A percentile compares a stretch with the other conserved stretches of the same genome.
phyloP scores from a whole-genome alignment of 2,113 vertebrate species.

The Neotragus moschatus region DNA sequence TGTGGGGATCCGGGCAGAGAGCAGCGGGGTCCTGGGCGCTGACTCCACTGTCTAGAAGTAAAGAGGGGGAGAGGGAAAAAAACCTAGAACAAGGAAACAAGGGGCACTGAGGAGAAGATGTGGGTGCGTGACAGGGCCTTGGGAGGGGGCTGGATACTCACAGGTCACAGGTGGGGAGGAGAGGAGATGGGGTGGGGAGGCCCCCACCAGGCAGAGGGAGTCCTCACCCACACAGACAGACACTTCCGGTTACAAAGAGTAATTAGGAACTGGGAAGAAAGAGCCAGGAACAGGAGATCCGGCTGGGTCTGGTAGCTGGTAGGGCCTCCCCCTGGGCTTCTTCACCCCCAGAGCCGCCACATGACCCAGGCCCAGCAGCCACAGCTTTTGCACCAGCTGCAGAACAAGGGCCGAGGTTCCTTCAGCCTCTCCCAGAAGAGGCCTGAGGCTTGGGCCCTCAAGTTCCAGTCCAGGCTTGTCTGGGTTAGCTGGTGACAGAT shows the following conservation, averaged over 20 bases:
- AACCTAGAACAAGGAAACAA: background rate
- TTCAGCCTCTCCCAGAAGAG: background rate
- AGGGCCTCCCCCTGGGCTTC: background rate
- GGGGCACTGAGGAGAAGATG: background rate
- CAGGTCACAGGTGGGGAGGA: background rate
- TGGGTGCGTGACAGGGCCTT: background rate
- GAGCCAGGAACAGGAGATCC: background rate
- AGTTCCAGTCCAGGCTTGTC: background rate
- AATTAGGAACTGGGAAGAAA: background rate
- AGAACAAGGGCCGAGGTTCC: constrained; percentile 80
- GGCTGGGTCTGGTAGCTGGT: background rate
- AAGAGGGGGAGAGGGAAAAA: background rate
- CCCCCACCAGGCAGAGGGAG: background rate
- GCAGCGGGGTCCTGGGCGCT: rapidly evolving
- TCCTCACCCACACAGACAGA: background rate
- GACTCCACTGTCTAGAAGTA: background rate
- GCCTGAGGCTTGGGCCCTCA: background rate
- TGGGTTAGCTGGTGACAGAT: background rate
- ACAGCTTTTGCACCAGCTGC: constrained; percentile 87
- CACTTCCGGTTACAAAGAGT: background rate
- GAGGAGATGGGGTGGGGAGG: background rate
- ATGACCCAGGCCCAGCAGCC: constrained; percentile 82
- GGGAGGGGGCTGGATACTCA: background rate
- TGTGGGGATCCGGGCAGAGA: background rate
- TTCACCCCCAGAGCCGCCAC: constrained; percentile 81